These are phyloP conservation scores for Sarcophaga peregrina DNA, from an alignment of 1,140 invertebrate species.

Conservation along the genomic window DNA sequence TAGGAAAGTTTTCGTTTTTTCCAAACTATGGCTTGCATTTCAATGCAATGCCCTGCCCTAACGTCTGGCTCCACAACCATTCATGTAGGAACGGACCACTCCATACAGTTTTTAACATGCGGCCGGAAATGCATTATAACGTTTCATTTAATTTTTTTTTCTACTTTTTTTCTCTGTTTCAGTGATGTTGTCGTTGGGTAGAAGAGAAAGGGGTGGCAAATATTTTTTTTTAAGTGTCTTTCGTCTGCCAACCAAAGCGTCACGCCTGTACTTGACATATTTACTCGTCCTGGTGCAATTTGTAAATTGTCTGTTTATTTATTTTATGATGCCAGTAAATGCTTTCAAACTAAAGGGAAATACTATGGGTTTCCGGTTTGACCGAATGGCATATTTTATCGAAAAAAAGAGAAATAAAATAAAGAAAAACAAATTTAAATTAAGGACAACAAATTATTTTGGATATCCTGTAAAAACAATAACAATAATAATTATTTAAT, in stretches of 20 bases:
- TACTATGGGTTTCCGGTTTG: slow-evolving; percentile 37
- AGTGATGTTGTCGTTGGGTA: no score
- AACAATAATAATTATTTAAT: no score
- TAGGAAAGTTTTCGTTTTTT: neutral
- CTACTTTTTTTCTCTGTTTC: neutral
- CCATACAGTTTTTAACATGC: slow-evolving; percentile 27
- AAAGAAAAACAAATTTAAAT: neutral
- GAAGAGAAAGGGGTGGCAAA: neutral
- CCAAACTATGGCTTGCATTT: neutral
- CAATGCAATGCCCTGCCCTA: neutral
- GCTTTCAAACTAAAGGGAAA: slow-evolving; percentile 27
- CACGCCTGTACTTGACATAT: slow-evolving; percentile 41
- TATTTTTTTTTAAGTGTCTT: slow-evolving; percentile 3
- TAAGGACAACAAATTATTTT: no score
- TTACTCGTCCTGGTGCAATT: slow-evolving; percentile 34
- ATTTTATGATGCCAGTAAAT: slow-evolving; percentile 22
- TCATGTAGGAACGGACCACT: neutral
- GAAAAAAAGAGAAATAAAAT: neutral
- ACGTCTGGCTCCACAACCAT: neutral
- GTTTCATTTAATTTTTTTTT: slow-evolving; percentile 14
- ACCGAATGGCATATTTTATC: slow-evolving; percentile 40
- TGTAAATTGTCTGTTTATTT: slow-evolving; percentile 37
- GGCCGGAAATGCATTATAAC: slow-evolving; percentile 37
- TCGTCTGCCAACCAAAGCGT: slow-evolving; percentile 28
- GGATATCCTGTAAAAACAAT: no score